phyloP scores from a whole-genome alignment of 1,140 invertebrate genomes.

The Melipona quadrifasciata region DNA sequence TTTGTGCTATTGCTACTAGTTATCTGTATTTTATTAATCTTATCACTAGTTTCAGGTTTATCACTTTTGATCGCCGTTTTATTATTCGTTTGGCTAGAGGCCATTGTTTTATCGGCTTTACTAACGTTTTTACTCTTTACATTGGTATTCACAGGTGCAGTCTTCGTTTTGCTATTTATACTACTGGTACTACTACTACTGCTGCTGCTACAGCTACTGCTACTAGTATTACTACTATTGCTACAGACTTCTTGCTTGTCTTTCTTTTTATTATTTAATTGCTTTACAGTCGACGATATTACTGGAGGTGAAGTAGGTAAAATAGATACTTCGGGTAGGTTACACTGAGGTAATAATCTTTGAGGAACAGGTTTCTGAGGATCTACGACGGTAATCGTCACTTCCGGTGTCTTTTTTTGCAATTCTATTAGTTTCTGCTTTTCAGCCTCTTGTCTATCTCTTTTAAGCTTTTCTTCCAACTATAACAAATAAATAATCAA shows the following conservation, averaged over 20 bases:
- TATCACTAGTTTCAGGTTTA: slow-evolving; percentile 48
- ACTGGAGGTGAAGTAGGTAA: slow-evolving; percentile 70
- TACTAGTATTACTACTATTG: slow-evolving; percentile 55
- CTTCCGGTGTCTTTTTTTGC: slow-evolving; percentile 81
- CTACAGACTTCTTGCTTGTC: slow-evolving; percentile 69
- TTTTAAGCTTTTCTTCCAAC: slow-evolving; percentile 82
- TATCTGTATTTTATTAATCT: slow-evolving; percentile 36
- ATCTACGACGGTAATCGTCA: slow-evolving; percentile 81
- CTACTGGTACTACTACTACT: slow-evolving; percentile 56
- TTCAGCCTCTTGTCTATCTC: slow-evolving; percentile 80
- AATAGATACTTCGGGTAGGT: slow-evolving; percentile 79
- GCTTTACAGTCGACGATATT: slow-evolving; percentile 48
- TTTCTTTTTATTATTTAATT: slow-evolving; percentile 67
- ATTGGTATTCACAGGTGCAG: slow-evolving; percentile 51
- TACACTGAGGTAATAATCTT: slow-evolving; percentile 70
- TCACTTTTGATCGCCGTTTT: slow-evolving; percentile 57
- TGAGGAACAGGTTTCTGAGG: slow-evolving; percentile 76
- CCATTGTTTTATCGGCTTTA: slow-evolving; percentile 40
- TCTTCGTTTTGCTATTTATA: slow-evolving; percentile 60
- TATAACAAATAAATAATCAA: slow-evolving; percentile 42
- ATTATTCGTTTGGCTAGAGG: slow-evolving; percentile 55
- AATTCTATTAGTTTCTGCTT: slow-evolving; percentile 78
- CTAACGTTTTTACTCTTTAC: slow-evolving; percentile 59
- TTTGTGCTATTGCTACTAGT: slow-evolving; percentile 19
- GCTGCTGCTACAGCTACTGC: slow-evolving; percentile 51